Evolutionary conservation across 2,888 invertebrate species (phyloP).

Genomic region (Craniophora ligustri): DNA sequence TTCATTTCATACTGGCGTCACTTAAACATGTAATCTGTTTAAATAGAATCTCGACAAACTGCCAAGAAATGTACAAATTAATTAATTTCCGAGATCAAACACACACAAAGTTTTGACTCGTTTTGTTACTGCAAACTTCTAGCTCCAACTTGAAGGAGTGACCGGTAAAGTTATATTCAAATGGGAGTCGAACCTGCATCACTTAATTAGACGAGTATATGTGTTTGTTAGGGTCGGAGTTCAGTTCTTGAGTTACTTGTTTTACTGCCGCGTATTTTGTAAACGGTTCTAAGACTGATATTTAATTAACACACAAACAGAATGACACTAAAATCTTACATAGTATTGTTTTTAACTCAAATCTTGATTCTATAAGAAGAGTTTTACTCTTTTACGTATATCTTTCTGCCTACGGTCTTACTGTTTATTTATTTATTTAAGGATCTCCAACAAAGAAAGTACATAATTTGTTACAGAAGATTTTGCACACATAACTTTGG

Average conservation of each 20-base stretch:
- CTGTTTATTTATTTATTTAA: no score
- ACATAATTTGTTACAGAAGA: no score
- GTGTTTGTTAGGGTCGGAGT: conserved; percentile 15
- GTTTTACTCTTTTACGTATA: no score
- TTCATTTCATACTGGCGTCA: background rate
- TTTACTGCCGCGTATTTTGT: conserved; percentile 7
- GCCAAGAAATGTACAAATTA: conserved; percentile 36
- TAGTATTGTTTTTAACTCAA: no score
- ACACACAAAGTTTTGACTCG: conserved; percentile 22
- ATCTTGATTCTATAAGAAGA: no score
- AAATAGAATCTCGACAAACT: conserved; percentile 14
- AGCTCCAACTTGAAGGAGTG: conserved; percentile 25
- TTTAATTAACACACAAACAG: no score
- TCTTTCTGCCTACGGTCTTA: no score
- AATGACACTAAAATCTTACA: background rate
- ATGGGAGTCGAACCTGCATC: conserved; percentile 46
- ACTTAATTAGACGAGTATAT: conserved; percentile 44
- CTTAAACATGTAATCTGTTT: background rate
- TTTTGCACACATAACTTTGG: no score
- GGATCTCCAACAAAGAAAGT: no score
- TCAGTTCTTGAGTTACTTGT: conserved; percentile 13
- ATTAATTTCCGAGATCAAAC: conserved; percentile 46
- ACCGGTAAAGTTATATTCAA: conserved; percentile 43
- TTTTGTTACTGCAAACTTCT: conserved; percentile 34
- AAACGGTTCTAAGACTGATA: background rate